These are phyloP conservation scores for Pseudoips prasinana DNA, from an alignment of 2,888 invertebrate genomes.

Conservation along the genomic window DNA sequence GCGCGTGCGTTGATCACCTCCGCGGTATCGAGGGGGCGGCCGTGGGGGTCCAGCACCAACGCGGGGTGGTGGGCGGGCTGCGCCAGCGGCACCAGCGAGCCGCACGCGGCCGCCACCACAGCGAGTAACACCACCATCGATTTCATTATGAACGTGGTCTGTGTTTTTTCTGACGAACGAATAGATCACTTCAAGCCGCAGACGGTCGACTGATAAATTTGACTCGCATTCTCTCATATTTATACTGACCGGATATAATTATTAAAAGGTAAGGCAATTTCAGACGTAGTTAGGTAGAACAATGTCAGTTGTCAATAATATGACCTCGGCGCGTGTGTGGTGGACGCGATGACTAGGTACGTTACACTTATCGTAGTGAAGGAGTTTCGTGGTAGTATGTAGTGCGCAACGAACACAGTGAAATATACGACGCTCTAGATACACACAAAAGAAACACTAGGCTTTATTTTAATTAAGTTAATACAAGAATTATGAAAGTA, in stretches of 20 bases:
- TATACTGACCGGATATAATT: slow-evolving; percentile 70
- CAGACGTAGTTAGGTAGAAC: slow-evolving; percentile 52
- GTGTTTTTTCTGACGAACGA: slow-evolving; percentile 51
- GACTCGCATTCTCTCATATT: slow-evolving; percentile 51
- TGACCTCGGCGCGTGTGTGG: slow-evolving; percentile 67
- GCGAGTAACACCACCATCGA: slow-evolving; percentile 84
- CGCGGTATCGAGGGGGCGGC: slow-evolving; percentile 74
- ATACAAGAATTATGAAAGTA: slow-evolving; percentile 10
- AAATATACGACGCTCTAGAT: slow-evolving; percentile 16
- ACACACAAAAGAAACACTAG: slow-evolving; percentile 6
- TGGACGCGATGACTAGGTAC: slow-evolving; percentile 29
- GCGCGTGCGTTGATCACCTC: slow-evolving; percentile 74
- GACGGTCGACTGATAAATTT: slow-evolving; percentile 59
- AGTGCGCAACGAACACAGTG: slow-evolving; percentile 56
- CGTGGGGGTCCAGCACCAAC: slow-evolving; percentile 70
- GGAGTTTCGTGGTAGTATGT: slow-evolving; percentile 71
- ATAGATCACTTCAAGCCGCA: slow-evolving; percentile 65
- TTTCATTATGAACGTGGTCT: slow-evolving; percentile 55
- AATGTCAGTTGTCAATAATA: slow-evolving; percentile 73
- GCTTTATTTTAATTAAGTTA: slow-evolving; percentile 7
- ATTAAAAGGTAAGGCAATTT: slow-evolving; percentile 61
- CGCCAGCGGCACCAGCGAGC: slow-evolving; percentile 71
- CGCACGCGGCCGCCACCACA: slow-evolving; percentile 82
- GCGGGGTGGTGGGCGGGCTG: slow-evolving; percentile 73
- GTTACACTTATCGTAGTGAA: slow-evolving; percentile 43